Percentiles rank a stretch among this genome's conserved stretches.
These are phyloP conservation scores for Archocentrus centrarchus DNA, from an alignment of 2,113 vertebrate genomes.

Conservation along the genomic window DNA sequence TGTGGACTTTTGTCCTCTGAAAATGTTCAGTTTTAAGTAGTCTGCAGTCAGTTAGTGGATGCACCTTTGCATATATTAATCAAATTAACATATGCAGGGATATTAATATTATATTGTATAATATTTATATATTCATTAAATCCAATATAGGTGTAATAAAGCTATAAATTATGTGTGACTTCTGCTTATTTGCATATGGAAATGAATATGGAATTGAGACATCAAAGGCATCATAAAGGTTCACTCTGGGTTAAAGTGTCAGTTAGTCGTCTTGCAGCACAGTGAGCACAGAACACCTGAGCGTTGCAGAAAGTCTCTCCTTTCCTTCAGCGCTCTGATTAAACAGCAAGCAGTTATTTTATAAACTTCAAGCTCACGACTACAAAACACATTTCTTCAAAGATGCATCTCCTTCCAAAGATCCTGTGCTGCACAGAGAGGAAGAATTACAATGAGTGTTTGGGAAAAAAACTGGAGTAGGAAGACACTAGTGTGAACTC, in stretches of 20 bases:
- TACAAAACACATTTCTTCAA: neutral
- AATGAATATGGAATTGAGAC: neutral
- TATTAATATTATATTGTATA: neutral
- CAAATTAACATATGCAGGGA: neutral
- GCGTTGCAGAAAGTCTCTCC: neutral
- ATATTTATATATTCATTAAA: neutral
- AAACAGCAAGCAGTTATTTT: neutral
- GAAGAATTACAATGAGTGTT: neutral
- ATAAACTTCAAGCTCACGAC: neutral
- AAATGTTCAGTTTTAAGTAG: neutral
- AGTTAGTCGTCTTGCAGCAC: neutral
- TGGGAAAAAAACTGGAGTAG: neutral
- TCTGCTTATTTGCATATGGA: neutral
- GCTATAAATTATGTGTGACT: neutral
- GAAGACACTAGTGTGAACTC: neutral
- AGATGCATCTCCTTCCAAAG: neutral
- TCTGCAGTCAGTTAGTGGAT: neutral
- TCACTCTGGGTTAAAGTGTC: neutral
- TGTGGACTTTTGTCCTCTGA: neutral
- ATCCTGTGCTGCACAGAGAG: neutral
- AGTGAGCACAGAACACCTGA: neutral
- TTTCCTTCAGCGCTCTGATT: neutral
- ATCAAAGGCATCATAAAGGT: neutral
- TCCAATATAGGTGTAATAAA: neutral
- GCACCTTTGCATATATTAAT: neutral